A percentile compares a stretch with the other conserved stretches of the same genome.
These are phyloP conservation scores for Lytechinus variegatus DNA, from an alignment of 35 echinoderm and acorn worm genomes.

Conservation along the genomic window DNA sequence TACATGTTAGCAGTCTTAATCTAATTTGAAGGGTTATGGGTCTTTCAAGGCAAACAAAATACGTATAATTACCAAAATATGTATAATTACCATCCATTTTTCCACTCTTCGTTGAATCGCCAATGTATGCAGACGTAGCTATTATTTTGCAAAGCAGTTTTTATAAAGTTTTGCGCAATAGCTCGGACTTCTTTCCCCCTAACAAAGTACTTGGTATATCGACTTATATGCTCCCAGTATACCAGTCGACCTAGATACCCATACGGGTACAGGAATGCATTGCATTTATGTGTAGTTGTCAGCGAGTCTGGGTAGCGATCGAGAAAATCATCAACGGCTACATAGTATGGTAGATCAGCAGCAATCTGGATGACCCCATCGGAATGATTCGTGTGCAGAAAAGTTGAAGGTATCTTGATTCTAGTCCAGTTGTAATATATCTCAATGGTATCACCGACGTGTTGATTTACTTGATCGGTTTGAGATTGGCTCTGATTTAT, in stretches of 20 bases:
- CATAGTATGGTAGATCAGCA: slow-evolving; percentile 15
- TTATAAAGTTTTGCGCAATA: slow-evolving; percentile 26
- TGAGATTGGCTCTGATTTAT: background rate
- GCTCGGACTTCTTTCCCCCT: background rate
- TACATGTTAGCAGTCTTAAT: no score
- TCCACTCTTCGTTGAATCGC: slow-evolving; percentile 62
- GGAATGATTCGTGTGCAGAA: background rate
- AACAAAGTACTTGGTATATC: background rate
- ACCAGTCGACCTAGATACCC: slow-evolving; percentile 50
- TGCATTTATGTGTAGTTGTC: background rate
- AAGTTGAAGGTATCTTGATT: slow-evolving; percentile 36
- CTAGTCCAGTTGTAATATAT: slow-evolving; percentile 6
- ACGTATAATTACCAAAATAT: no score
- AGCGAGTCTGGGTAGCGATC: slow-evolving; percentile 42
- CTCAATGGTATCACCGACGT: background rate
- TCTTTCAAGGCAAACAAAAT: no score
- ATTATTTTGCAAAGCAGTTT: background rate
- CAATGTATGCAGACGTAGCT: slow-evolving; percentile 56
- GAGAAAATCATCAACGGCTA: background rate
- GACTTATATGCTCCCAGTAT: background rate
- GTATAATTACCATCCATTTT: slow-evolving; percentile 45
- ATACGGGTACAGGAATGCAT: slow-evolving; percentile 58
- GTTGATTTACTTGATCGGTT: background rate
- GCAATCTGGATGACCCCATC: slow-evolving; percentile 28
- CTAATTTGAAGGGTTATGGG: no score